Evolutionary conservation across 2,888 invertebrate species (phyloP), one percentile per base, ranked within the genome.

Genomic region (Cylindroiulus punctatus): DNA sequence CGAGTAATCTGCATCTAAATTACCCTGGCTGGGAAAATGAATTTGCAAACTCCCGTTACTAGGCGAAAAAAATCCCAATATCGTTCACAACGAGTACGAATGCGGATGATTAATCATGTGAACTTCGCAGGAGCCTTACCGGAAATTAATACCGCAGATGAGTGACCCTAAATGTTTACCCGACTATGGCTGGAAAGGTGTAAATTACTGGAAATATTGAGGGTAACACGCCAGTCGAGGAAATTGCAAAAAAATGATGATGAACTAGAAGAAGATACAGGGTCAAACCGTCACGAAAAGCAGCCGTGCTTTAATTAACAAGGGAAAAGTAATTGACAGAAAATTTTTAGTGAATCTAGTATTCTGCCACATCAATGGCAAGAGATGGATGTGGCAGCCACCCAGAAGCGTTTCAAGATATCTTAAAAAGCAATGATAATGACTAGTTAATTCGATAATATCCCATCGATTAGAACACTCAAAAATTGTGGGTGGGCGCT

Each of bases 121-220:
- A 76, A 76, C 76, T 76, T 76, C 32, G 14, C 76, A 30, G 22
- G 22, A 22, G 30, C 76, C 76, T 30, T 76, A 76, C 76, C 76
- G 76, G 76, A 76, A 76, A 76, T 76, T 76, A 76, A 76, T 76
- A 76, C 76, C 76, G 30, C 76, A 30, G 76, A 76, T 76, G 76
- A 32, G 14, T 30, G 76, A 76, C 76, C 76, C 30, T 3, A 76
- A 76, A 76, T 17, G 76, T 76, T 76, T 76, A 32, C 76, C 12
- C 76, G 76, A 30, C 26, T 26, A 30, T 17, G 14, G 26, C 76
- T 30, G 26, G 32, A 76, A 76, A 76, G 30, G 14, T 76, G 30
- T 30, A 76, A 76, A 76, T 76, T 76, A 30, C n/a, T n/a, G n/a
- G n/a, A n/a, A 76, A 76, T 30, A 26, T 30, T 32, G 30, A 14